Evolutionary conservation across 1,140 invertebrate species (phyloP).

Genomic region (Caenorhabditis tropicalis): DNA sequence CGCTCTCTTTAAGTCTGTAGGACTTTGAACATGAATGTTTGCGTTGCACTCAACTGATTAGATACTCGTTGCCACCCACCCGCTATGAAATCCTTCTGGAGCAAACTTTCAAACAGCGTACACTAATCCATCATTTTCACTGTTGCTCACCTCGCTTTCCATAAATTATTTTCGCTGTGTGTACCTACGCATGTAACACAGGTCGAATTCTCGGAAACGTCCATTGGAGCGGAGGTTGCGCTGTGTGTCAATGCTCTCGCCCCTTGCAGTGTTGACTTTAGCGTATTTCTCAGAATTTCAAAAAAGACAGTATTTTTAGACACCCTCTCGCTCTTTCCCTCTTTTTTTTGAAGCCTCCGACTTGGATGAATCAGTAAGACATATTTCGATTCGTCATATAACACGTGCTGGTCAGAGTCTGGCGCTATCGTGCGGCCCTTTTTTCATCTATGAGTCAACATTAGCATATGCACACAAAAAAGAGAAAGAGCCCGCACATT

Average conservation of each 20-base stretch:
- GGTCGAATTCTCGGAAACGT: neutral
- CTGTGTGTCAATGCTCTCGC: neutral
- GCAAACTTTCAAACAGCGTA: neutral
- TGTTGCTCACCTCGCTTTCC: neutral
- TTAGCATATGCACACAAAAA: constrained; percentile 36
- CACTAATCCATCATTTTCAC: neutral
- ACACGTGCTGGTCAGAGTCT: constrained; percentile 1
- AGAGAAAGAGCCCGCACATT: neutral
- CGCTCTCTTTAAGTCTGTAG: neutral
- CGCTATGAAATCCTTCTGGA: neutral
- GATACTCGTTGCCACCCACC: neutral
- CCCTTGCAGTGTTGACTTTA: constrained; percentile 23
- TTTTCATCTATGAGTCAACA: constrained; percentile 30
- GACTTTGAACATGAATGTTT: neutral
- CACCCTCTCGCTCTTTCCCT: neutral
- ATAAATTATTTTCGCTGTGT: neutral
- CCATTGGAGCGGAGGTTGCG: neutral
- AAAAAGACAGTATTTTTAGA: constrained; percentile 24
- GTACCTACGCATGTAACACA: constrained; percentile 21
- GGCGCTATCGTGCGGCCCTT: neutral
- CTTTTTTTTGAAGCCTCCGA: neutral
- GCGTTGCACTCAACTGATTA: constrained; percentile 18
- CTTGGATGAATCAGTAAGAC: neutral
- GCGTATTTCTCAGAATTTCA: constrained; percentile 37
- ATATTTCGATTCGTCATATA: neutral